Base-by-base conservation (phyloP, 2,797 vertebrate species). In the Sitta carolinensis region DNA sequence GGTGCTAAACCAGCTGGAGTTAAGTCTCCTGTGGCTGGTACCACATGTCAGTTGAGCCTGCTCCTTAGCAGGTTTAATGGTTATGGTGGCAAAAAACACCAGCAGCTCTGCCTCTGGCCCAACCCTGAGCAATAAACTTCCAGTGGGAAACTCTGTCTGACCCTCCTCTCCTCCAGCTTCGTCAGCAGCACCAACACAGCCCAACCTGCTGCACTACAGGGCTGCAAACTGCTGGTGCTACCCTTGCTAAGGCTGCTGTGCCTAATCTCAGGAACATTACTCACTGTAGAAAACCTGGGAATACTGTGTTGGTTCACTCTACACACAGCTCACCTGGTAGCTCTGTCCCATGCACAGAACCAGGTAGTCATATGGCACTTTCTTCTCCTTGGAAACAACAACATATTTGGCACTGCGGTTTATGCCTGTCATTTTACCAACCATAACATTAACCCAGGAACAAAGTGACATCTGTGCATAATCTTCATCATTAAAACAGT, bases 271-370 rank as follows among this genome's bases (percentile, higher is more conserved):
- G 64, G 21, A 91, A 38, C 43, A n/a, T 38, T 47, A 9, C 4
- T 42, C 36, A 2, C 9, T 20, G 43, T 17, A 36, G 34, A 30
- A 48, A 36, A 38, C 13, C 5, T 2, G 19, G 25, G 15, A 23
- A 19, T 1, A 9, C 11, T 16, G 3, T 16, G 22, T 30, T 16
- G 13, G n/a, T 14, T 20, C n/a, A 32, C 26, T 13, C 10, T 13
- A 20, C 74, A 15, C 25, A 19, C 20, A 20, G 5, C 97, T 98
- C 86, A 99, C 99, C 98, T 98, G 99, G 97, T 99, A 99, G 95
- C 98, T 99, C 96, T 98, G 98, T 20, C 99, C 99, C 0, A 98
- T 98, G 61, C 99, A 99, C 83, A 99, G 98, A 90, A 99, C 77
- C 73, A 99, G 98, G 96, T 98, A 97, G 93, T 99, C 98, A 1